phyloP scores from a whole-genome alignment of 2,888 invertebrate genomes.

The Lasius fuliginosus region DNA sequence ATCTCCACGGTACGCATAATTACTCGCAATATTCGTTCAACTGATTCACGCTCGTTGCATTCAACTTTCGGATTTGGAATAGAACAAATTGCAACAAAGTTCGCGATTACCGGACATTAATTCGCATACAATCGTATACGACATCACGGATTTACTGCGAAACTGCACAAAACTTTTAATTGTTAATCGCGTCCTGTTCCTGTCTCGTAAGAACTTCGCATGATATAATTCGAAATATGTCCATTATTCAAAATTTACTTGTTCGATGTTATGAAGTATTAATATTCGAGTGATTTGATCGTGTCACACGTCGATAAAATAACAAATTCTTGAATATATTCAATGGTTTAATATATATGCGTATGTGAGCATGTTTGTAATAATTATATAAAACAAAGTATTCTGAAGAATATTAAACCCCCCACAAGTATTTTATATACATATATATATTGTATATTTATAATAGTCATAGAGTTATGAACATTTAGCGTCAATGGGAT shows the following conservation, averaged over 20 bases:
- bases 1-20: conserved; percentile 43
- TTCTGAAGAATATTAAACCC: conserved; percentile 1
- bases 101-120: conserved; percentile 51
- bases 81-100: conserved; percentile 51
- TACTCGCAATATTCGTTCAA: conserved; percentile 49
- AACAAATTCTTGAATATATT: background rate
- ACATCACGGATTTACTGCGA: conserved; percentile 9
- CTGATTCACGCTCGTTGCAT: conserved; percentile 41
- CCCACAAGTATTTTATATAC: background rate
- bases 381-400: conserved; percentile 14
- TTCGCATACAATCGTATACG: conserved; percentile 37
- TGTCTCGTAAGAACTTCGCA: conserved; percentile 38
- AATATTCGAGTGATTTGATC: conserved; percentile 12
- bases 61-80: conserved; percentile 19
- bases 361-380: background rate
- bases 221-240: conserved; percentile 9
- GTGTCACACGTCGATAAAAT: background rate
- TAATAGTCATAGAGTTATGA: background rate
- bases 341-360: background rate
- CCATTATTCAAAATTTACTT: conserved; percentile 30
- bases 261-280: background rate
- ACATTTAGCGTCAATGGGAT: background rate
- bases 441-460: background rate
- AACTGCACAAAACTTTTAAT: conserved; percentile 40
- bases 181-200: conserved; percentile 34